Percentiles rank a stretch among this genome's conserved stretches.
Evolutionary conservation across 2,888 invertebrate genomes (phyloP).

Genomic region (Cataglyphis altisquamis): DNA sequence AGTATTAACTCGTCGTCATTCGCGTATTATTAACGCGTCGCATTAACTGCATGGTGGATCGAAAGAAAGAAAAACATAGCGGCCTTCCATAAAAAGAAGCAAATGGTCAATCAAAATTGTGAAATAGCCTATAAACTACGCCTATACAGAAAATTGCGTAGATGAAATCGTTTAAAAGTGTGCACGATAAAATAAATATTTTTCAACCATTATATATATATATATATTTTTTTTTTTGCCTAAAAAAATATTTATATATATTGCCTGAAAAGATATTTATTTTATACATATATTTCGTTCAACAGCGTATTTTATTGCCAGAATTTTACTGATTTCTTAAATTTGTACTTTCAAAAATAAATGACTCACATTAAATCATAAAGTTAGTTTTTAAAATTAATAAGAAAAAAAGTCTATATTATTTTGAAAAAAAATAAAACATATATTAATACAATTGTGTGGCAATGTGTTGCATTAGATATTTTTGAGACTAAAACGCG

Average conservation of each 20-base stretch:
- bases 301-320: background rate
- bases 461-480: background rate
- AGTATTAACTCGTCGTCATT: constrained; percentile 48
- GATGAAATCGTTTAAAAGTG: background rate
- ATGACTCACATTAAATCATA: background rate
- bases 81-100: background rate
- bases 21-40: constrained; percentile 46
- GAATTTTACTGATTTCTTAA: background rate
- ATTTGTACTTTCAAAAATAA: background rate
- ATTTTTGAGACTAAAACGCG: background rate
- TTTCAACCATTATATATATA: background rate
- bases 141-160: too few species aligned
- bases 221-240: too few species aligned
- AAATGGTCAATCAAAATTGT: constrained; percentile 11
- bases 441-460: background rate
- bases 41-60: constrained; percentile 32
- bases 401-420: background rate
- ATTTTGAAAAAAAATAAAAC: background rate
- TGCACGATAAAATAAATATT: background rate
- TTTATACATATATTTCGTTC: background rate
- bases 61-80: constrained; percentile 4
- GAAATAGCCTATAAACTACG: background rate
- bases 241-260: too few species aligned
- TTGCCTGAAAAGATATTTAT: background rate
- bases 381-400: background rate